A percentile compares a stretch with the other conserved stretches of the same genome.
phyloP scores from a whole-genome alignment of 2,113 vertebrate genomes.

The Paedocypris sp. region DNA sequence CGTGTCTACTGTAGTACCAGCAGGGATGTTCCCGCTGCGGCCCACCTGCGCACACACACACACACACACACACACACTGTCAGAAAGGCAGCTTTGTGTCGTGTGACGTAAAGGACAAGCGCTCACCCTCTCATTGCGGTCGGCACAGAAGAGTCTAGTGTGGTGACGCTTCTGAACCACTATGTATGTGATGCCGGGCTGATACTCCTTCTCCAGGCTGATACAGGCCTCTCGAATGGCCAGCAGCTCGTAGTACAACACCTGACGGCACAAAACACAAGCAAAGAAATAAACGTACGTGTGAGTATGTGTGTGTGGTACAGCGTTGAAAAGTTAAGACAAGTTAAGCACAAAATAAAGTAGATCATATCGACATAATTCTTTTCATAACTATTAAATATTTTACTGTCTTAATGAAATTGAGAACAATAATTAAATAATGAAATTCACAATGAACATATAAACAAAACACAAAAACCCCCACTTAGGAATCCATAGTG shows the following conservation, averaged over 20 bases:
- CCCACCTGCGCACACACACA: constrained; percentile 67
- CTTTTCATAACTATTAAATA: too few relatives aligned
- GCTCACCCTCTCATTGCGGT: constrained; percentile 94
- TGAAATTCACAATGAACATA: too few relatives aligned
- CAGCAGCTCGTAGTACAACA: constrained; percentile 96
- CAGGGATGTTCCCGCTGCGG: constrained; percentile 96
- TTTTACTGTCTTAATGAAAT: too few relatives aligned
- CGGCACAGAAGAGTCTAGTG: constrained; percentile 95
- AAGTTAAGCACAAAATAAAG: too few relatives aligned
- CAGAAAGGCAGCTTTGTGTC: too few relatives aligned
- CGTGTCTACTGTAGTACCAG: constrained; percentile 94
- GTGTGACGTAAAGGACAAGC: too few relatives aligned
- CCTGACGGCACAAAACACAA: constrained; percentile 49
- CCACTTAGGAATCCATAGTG: too few relatives aligned
- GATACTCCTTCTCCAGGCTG: constrained; percentile 97
- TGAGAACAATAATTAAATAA: too few relatives aligned
- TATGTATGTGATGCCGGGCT: constrained; percentile 98
- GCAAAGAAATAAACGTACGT: neutral
- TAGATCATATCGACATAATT: too few relatives aligned
- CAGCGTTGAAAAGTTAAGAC: too few relatives aligned
- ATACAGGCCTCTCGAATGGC: constrained; percentile 98
- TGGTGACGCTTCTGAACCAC: constrained; percentile 98
- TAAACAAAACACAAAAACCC: too few relatives aligned
- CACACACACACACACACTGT: neutral
- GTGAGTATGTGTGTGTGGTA: too few relatives aligned